A percentile compares a stretch with the other conserved stretches of the same genome.
Evolutionary conservation across 2,113 vertebrate species (phyloP).

Genomic region (Heterocephalus glaber): DNA sequence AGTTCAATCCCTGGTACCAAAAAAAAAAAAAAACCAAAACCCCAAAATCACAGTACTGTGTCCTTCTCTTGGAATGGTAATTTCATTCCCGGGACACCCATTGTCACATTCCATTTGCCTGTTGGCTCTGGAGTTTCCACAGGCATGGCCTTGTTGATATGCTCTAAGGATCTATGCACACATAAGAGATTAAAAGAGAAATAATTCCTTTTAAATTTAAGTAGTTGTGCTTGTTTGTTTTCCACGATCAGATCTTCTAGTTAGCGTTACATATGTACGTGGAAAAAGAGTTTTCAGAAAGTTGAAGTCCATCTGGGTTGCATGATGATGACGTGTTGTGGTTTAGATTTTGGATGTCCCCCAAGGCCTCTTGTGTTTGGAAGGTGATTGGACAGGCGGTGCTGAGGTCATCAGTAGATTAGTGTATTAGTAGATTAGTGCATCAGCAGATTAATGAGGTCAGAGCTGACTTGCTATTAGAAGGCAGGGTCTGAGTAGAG

Average conservation of each 20-base stretch:
- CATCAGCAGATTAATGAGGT: not conserved
- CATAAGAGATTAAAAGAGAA: not conserved
- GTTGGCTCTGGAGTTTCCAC: not conserved
- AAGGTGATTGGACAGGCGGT: not conserved
- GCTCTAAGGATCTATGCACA: not conserved
- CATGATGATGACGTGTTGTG: not conserved
- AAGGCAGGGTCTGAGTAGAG: not conserved
- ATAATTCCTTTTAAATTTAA: not conserved
- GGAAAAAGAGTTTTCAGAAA: not conserved
- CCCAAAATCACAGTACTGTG: no score
- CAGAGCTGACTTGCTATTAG: not conserved
- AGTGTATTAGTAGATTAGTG: no score
- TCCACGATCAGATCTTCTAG: not conserved
- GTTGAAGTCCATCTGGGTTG: not conserved
- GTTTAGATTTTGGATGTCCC: not conserved
- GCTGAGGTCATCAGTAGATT: not conserved
- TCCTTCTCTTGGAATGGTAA: not conserved
- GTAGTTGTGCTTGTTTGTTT: not conserved
- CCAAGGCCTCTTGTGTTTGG: not conserved
- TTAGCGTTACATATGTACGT: no score
- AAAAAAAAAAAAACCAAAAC: no score
- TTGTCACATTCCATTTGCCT: not conserved
- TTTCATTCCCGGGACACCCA: not conserved
- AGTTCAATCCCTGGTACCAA: no score
- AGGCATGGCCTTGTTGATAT: accelerated